Evolutionary conservation across 2,888 invertebrate species (phyloP), one percentile per base, ranked within the genome.

Genomic region (Hydropsyche betteni): DNA sequence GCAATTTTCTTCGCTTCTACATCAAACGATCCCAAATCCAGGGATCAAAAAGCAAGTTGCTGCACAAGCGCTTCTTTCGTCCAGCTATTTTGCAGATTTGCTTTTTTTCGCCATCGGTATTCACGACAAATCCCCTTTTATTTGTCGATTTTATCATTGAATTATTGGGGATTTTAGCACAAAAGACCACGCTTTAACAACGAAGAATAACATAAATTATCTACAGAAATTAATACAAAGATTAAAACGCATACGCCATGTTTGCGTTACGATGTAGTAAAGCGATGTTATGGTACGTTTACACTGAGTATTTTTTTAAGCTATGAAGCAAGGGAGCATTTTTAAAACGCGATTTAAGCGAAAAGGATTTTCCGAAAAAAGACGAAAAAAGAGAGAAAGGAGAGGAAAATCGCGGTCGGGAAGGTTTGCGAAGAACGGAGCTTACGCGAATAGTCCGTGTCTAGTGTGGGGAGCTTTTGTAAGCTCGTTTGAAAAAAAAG

Each of bases 61-160:
- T 51, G 68, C 51, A 69, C 55, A 58, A 73, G 73, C 76, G 53
- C 33, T 76, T 76, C 50, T 73, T 76, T 73, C 53, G 52, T n/a
- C 68, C 36, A 34, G 36, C 38, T 34, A 55, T 44, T 58, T 69
- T 50, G 51, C 64, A 51, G 64, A 74, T 51, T 68, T 64, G 51
- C 34, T 77, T 75, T 77, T 72, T 24, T 68, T 51, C 14, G 16
- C 50, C 75, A 24, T 7, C n/a, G 12, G 69, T 44, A 44, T 44
- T 44, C 44, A 50, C 69, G 72, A 44, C 50, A 77, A 78, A 77
- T 77, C 79, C 74, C 34, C 53, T 68, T 76, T 79, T 74, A 77
- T 76, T 75, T 73, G 75, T 68, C 58, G 79, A 79, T 79, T 74
- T 79, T 79, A 79, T 79, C 79, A 77, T 77, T 79, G 79, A 79